Evolutionary conservation across 1,140 invertebrate genomes (phyloP).

Genomic region (Drosophila pandora): DNA sequence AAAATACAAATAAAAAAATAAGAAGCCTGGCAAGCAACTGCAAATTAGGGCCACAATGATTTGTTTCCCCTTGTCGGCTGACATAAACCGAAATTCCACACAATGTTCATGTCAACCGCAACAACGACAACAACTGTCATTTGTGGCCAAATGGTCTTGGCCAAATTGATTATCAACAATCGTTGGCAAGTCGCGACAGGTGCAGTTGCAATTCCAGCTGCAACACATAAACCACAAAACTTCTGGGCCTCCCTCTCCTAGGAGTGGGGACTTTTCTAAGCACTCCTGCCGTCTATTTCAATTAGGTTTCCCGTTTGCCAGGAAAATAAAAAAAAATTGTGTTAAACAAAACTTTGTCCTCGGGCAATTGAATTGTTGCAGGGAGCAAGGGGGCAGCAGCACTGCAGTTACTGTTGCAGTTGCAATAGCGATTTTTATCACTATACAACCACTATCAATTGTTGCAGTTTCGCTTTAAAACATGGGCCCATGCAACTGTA

Average conservation of each 20-base stretch:
- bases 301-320: conserved; percentile 51
- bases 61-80: conserved; percentile 42
- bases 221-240: conserved; percentile 37
- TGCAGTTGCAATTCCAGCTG: conserved; percentile 58
- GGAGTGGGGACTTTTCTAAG: conserved; percentile 41
- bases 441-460: conserved; percentile 59
- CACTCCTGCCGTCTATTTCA: conserved; percentile 44
- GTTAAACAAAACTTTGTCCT: conserved; percentile 56
- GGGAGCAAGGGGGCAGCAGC: conserved; percentile 18
- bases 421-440: conserved; percentile 71
- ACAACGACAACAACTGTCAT: conserved; percentile 56
- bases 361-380: conserved; percentile 25
- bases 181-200: conserved; percentile 25
- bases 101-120: conserved; percentile 64
- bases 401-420: conserved; percentile 14
- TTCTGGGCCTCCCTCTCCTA: not conserved
- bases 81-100: conserved; percentile 60
- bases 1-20: conserved; percentile 5
- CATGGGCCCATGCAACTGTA: conserved; percentile 63
- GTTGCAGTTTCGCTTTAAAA: conserved; percentile 67
- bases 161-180: conserved; percentile 76
- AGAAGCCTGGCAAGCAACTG: conserved; percentile 41
- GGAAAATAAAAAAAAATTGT: conserved; percentile 39
- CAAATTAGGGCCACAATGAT: conserved; percentile 67
- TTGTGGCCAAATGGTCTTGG: conserved; percentile 63